A percentile compares a stretch with the other conserved stretches of the same genome.
These are phyloP conservation scores for Turdus rufiventris DNA, from an alignment of 2,113 vertebrate species.

Conservation along the genomic window DNA sequence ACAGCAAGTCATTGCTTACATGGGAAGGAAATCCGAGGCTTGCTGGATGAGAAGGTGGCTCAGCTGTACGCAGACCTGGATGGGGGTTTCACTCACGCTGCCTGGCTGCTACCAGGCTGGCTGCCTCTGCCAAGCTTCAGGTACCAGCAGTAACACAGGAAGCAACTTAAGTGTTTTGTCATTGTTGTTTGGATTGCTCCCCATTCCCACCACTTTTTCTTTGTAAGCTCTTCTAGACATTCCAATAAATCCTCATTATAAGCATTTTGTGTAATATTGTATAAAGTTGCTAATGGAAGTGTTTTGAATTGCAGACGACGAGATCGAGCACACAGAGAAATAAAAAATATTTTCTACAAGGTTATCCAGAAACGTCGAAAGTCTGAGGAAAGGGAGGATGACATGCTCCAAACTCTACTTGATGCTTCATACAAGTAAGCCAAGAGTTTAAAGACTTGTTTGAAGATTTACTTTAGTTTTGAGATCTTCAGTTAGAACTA, in stretches of 20 bases:
- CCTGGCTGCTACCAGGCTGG: conserved; percentile 95
- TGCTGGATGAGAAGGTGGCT: conserved; percentile 86
- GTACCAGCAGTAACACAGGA: conserved; percentile 57
- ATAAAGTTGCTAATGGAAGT: neutral
- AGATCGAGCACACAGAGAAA: conserved; percentile 87
- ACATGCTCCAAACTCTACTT: conserved; percentile 94
- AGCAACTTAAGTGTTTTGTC: neutral
- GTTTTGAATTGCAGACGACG: conserved; percentile 75
- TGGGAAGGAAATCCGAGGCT: conserved; percentile 88
- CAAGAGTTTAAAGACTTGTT: neutral
- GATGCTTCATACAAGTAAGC: conserved; percentile 93
- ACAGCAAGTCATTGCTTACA: conserved; percentile 96
- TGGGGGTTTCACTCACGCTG: conserved; percentile 91
- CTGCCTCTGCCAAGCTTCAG: conserved; percentile 97
- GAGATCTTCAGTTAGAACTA: neutral
- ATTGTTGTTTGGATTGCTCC: neutral
- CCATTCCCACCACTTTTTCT: neutral
- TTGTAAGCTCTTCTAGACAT: neutral
- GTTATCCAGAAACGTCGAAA: conserved; percentile 88
- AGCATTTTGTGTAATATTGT: neutral
- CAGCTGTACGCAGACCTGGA: conserved; percentile 94
- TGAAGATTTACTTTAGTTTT: neutral
- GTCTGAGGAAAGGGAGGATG: conserved; percentile 80
- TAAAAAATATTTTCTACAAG: conserved; percentile 92
- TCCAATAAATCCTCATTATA: neutral